These are phyloP conservation scores for Mormyrus lacerda DNA, from an alignment of 2,113 vertebrate species.

Conservation along the genomic window DNA sequence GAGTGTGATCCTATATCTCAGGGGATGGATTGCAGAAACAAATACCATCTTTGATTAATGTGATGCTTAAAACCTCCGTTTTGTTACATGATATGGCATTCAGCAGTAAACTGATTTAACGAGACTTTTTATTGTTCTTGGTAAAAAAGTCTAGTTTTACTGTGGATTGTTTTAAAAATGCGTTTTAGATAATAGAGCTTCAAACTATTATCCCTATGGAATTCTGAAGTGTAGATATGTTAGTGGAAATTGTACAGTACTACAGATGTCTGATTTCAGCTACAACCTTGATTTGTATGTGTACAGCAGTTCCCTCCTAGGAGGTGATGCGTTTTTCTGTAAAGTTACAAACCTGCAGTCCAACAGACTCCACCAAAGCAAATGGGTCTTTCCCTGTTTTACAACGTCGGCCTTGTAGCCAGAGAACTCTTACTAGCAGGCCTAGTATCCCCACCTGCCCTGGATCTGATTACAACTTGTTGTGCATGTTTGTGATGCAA, in stretches of 20 bases:
- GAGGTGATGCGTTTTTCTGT: background rate
- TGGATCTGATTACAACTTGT: background rate
- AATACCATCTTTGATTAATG: background rate
- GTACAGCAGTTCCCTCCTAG: background rate
- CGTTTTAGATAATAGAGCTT: background rate
- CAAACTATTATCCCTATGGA: conserved; percentile 3
- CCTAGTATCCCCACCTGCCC: background rate
- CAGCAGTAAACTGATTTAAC: background rate
- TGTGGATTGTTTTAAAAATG: background rate
- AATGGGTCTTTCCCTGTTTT: background rate
- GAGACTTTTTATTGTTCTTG: conserved; percentile 5
- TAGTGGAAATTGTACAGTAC: conserved; percentile 17
- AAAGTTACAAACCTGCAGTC: background rate
- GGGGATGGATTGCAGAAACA: background rate
- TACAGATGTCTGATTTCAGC: background rate
- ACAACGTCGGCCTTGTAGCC: background rate
- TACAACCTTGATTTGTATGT: background rate
- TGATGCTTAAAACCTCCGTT: background rate
- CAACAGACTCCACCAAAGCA: background rate
- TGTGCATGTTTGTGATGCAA: background rate
- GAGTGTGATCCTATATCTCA: background rate
- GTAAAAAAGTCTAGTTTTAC: background rate
- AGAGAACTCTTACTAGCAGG: background rate
- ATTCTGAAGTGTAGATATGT: background rate
- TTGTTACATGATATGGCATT: background rate